Evolutionary conservation across 2,113 vertebrate genomes (phyloP).

Genomic region (Limnothrissa miodon): DNA sequence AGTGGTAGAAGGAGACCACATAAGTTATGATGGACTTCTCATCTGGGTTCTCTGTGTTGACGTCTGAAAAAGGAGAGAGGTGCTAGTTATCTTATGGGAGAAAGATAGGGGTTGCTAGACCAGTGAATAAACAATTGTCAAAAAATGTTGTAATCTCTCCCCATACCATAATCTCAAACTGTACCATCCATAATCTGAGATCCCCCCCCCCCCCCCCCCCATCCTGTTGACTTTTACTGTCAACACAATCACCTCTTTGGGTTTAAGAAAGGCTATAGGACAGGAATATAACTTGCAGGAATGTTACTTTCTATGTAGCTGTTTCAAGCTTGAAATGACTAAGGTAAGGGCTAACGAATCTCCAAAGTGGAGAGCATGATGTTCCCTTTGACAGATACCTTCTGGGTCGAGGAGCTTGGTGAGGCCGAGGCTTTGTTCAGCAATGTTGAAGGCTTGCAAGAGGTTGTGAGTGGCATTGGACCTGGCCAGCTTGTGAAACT

Average conservation of each 20-base stretch:
- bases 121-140: neutral
- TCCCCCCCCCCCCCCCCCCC: too few relatives aligned
- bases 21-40: constrained; percentile 98
- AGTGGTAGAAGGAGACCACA: constrained; percentile 94
- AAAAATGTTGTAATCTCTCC: neutral
- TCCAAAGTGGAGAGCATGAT: neutral
- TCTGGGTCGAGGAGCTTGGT: constrained; percentile 92
- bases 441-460: constrained; percentile 88
- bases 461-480: constrained; percentile 94
- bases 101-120: neutral
- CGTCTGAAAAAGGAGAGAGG: constrained; percentile 71
- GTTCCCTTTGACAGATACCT: constrained; percentile 63
- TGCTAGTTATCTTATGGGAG: neutral
- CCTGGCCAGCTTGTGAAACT: constrained; percentile 88
- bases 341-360: neutral
- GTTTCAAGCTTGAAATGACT: neutral
- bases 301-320: too few relatives aligned
- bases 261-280: too few relatives aligned
- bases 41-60: constrained; percentile 92
- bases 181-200: neutral
- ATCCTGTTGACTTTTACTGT: too few relatives aligned
- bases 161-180: neutral
- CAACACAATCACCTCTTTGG: neutral
- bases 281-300: too few relatives aligned
- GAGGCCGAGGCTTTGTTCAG: constrained; percentile 89